phyloP scores from a whole-genome alignment of 2,797 vertebrate genomes.

The Helostoma temminkii region DNA sequence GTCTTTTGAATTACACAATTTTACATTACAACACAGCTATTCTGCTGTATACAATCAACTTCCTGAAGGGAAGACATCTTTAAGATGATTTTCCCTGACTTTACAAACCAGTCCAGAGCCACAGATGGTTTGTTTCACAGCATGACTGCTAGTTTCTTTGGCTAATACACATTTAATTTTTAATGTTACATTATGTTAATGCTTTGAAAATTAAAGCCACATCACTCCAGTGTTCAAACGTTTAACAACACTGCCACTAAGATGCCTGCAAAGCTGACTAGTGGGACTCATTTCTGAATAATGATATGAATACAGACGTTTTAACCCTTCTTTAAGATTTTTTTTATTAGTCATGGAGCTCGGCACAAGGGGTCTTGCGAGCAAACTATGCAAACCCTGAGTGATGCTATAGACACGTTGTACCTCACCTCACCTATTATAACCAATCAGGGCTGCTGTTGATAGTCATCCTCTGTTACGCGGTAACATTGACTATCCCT shows the following conservation, averaged over 20 bases:
- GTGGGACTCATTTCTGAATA: not conserved
- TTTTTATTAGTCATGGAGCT: not conserved
- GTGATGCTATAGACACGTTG: not conserved
- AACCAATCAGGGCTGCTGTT: constrained; percentile 31
- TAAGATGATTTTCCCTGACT: not conserved
- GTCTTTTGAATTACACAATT: too few relatives aligned
- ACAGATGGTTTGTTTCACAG: not conserved
- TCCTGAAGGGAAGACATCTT: not conserved
- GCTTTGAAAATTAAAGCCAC: too few relatives aligned
- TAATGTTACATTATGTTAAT: too few relatives aligned
- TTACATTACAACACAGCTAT: not conserved
- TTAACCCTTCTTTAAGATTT: accelerated
- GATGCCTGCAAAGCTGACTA: too few relatives aligned
- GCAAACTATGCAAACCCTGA: not conserved
- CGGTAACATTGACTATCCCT: not conserved
- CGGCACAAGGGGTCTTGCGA: not conserved
- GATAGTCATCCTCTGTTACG: constrained; percentile 9
- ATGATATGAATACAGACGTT: not conserved
- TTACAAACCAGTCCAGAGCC: not conserved
- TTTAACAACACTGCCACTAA: not conserved
- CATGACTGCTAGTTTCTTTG: not conserved
- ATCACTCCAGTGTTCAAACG: not conserved
- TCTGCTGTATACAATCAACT: not conserved
- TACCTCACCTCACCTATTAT: constrained; percentile 18
- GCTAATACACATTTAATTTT: not conserved